A percentile compares a stretch with the other conserved stretches of the same genome.
Conservation (phyloP, 2,888 invertebrate genomes). For the Antitype chi region DNA sequence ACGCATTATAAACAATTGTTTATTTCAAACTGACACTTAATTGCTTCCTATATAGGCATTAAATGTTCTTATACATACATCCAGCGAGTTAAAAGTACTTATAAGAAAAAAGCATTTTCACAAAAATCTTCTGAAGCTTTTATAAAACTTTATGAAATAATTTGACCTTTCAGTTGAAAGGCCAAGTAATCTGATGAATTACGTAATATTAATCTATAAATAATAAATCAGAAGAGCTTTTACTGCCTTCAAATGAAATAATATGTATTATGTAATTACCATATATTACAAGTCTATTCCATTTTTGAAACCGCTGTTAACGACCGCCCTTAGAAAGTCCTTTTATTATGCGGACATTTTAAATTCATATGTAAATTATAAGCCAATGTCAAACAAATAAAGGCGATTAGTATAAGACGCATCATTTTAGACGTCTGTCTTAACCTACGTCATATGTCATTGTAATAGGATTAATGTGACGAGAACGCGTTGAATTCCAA, state of each 20-base stretch:
- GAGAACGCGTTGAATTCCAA: conserved; percentile 71
- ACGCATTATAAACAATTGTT: conserved; percentile 8
- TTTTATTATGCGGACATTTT: conserved; percentile 23
- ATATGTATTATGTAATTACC: conserved; percentile 19
- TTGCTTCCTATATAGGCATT: neutral
- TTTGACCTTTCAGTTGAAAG: conserved; percentile 13
- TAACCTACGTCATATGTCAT: conserved; percentile 77
- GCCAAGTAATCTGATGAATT: conserved; percentile 26
- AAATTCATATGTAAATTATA: conserved; percentile 61
- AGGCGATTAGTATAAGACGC: conserved; percentile 71
- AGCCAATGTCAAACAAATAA: conserved; percentile 65
- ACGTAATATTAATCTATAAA: conserved; percentile 26
- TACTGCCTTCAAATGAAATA: conserved; percentile 9
- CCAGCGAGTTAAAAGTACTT: neutral
- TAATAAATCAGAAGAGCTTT: conserved; percentile 15
- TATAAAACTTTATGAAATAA: conserved; percentile 10
- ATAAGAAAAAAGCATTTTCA: neutral
- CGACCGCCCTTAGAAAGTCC: conserved; percentile 22
- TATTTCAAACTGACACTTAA: neutral
- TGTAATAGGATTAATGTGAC: conserved; percentile 84
- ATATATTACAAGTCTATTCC: neutral
- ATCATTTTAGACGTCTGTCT: conserved; percentile 67
- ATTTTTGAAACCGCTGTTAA: conserved; percentile 19
- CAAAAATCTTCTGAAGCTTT: neutral
- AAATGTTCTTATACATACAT: neutral